These are phyloP conservation scores for Brachionichthys hirsutus DNA, from an alignment of 2,113 vertebrate species.

Conservation along the genomic window DNA sequence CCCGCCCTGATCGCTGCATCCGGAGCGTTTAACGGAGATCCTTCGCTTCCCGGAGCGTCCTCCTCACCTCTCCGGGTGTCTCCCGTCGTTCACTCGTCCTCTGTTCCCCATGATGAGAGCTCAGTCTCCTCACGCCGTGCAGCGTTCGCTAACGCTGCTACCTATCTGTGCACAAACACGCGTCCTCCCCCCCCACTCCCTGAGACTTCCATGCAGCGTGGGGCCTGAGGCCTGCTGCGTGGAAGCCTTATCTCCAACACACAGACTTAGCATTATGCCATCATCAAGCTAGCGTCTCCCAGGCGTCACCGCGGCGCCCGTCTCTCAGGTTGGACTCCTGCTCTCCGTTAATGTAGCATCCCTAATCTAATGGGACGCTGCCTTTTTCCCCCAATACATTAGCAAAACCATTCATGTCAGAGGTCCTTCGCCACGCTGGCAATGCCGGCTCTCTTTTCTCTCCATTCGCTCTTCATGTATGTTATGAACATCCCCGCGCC, in stretches of 20 bases:
- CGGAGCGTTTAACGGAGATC: too few species aligned
- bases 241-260: conserved; percentile 70
- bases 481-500: conserved; percentile 62
- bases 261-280: conserved; percentile 70
- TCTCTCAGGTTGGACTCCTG: conserved; percentile 65
- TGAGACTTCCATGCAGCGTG: conserved; percentile 27
- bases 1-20: too few species aligned
- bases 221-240: conserved; percentile 64
- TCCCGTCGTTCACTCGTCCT: conserved; percentile 48
- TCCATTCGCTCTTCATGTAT: conserved; percentile 62
- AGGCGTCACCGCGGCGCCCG: conserved; percentile 36
- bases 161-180: conserved; percentile 55
- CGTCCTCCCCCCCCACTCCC: conserved; percentile 45
- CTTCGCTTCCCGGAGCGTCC: too few species aligned
- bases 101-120: conserved; percentile 62
- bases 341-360: conserved; percentile 73
- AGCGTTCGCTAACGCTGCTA: conserved; percentile 51
- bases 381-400: conserved; percentile 66
- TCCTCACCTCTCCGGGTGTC: conserved; percentile 55
- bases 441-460: conserved; percentile 62
- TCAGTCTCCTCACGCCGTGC: conserved; percentile 58
- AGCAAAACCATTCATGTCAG: conserved; percentile 67
- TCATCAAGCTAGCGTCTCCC: conserved; percentile 61
- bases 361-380: conserved; percentile 76
- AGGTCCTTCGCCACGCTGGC: conserved; percentile 72